Evolutionary conservation across 2,797 vertebrate species (phyloP).

Genomic region (Setipinna tenuifilis): DNA sequence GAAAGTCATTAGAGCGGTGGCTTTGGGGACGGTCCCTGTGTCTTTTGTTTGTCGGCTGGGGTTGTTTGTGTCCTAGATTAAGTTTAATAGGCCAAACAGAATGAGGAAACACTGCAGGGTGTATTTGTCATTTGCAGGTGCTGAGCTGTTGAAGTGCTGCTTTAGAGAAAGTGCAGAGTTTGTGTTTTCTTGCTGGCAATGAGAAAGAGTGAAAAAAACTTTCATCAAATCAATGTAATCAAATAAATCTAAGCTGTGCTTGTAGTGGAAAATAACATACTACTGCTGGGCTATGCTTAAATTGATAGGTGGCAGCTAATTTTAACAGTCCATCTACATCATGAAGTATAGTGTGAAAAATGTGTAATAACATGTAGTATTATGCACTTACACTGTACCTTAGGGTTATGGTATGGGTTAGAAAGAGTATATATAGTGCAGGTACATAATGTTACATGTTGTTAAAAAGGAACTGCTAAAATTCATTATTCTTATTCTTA

Average conservation of each 20-base stretch:
- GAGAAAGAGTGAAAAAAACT: not conserved
- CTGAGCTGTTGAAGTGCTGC: not conserved
- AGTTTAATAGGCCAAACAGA: not conserved
- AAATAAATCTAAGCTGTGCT: not conserved
- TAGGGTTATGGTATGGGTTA: no score
- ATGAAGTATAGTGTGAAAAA: no score
- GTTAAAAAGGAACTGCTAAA: no score
- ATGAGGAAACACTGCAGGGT: not conserved
- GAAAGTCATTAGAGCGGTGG: constrained; percentile 13
- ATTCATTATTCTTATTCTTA: no score
- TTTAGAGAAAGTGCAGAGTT: not conserved
- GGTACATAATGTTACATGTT: no score
- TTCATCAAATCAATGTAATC: not conserved
- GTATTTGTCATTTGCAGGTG: not conserved
- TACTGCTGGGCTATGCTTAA: not conserved
- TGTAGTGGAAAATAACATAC: not conserved
- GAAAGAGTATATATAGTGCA: no score
- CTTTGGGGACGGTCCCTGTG: not conserved
- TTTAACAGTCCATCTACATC: no score
- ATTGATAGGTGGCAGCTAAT: no score
- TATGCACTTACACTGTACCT: no score
- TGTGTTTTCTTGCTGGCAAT: not conserved
- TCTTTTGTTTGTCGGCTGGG: not conserved
- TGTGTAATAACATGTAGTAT: no score
- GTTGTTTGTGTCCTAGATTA: not conserved